These are phyloP conservation scores for Pristionchus exspectatus DNA, from an alignment of 2,888 invertebrate genomes.

Conservation along the genomic window DNA sequence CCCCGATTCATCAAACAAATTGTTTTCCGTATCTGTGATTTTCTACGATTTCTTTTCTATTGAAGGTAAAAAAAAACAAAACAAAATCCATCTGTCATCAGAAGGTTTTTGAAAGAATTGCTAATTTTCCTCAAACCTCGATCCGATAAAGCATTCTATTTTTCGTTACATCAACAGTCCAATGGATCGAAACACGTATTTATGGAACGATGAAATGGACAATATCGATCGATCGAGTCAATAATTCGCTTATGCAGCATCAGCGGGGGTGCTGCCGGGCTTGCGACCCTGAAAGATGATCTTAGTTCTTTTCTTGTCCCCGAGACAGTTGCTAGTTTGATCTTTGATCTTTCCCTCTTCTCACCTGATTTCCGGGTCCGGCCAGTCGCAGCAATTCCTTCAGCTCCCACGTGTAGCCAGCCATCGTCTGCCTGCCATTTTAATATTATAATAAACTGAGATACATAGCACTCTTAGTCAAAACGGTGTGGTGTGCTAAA, in stretches of 20 bases:
- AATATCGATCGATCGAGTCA: constrained; percentile 18
- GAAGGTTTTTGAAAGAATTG: no score
- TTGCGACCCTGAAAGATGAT: not conserved
- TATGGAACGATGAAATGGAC: constrained; percentile 31
- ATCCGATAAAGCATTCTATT: not conserved
- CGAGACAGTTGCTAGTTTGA: not conserved
- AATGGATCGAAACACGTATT: constrained; percentile 21
- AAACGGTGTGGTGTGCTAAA: not conserved
- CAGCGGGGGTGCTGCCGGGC: constrained; percentile 26
- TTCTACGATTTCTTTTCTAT: no score
- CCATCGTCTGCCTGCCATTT: constrained; percentile 35
- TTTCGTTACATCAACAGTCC: not conserved
- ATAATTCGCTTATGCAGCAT: constrained; percentile 5
- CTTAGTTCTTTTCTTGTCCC: not conserved
- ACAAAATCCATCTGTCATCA: no score
- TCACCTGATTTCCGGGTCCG: constrained; percentile 53
- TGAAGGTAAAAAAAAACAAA: no score
- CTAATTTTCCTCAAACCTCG: no score
- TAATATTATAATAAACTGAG: not conserved
- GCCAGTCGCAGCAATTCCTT: constrained; percentile 51
- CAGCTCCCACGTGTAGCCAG: constrained; percentile 53
- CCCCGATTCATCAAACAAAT: no score
- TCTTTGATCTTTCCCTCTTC: constrained; percentile 18
- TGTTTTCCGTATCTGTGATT: no score
- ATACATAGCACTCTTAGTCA: not conserved